Percentiles rank a stretch among this genome's conserved stretches.
These are phyloP conservation scores for Holacanthella duospinosa DNA, from an alignment of 2,888 invertebrate species.

Conservation along the genomic window DNA sequence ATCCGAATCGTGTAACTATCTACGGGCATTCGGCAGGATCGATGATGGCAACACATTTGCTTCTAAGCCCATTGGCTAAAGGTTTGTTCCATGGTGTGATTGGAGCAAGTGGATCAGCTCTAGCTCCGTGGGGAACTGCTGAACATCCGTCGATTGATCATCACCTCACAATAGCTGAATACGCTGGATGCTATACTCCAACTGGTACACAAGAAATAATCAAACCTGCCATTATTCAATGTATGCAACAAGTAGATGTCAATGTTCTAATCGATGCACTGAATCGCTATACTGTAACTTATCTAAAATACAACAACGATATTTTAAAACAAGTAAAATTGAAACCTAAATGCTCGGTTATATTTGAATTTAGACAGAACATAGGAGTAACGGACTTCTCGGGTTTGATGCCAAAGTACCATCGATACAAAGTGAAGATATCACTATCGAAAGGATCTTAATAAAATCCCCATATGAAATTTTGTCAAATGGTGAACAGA, in stretches of 20 bases:
- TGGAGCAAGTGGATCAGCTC: constrained; percentile 23
- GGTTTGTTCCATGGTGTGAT: constrained; percentile 19
- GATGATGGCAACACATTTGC: constrained; percentile 23
- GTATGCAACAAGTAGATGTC: constrained; percentile 7
- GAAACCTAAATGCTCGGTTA: no score
- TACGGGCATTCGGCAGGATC: constrained; percentile 1
- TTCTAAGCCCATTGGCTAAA: constrained; percentile 16
- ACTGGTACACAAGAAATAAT: background rate
- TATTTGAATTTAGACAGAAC: no score
- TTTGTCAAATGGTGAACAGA: no score
- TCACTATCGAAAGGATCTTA: no score
- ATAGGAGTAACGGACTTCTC: no score
- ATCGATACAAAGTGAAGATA: no score
- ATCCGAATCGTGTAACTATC: background rate
- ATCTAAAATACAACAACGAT: no score
- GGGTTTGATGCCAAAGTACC: no score
- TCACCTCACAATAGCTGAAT: constrained; percentile 16
- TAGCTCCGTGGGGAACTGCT: constrained; percentile 22
- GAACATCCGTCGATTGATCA: constrained; percentile 23
- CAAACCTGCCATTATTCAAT: constrained; percentile 5
- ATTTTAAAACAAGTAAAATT: no score
- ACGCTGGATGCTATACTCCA: constrained; percentile 15
- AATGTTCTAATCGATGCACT: constrained; percentile 6
- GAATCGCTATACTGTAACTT: constrained; percentile 9
- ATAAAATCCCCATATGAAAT: no score